phyloP scores from a whole-genome alignment of 2,888 invertebrate genomes.

The Hypselothyrea guttata region DNA sequence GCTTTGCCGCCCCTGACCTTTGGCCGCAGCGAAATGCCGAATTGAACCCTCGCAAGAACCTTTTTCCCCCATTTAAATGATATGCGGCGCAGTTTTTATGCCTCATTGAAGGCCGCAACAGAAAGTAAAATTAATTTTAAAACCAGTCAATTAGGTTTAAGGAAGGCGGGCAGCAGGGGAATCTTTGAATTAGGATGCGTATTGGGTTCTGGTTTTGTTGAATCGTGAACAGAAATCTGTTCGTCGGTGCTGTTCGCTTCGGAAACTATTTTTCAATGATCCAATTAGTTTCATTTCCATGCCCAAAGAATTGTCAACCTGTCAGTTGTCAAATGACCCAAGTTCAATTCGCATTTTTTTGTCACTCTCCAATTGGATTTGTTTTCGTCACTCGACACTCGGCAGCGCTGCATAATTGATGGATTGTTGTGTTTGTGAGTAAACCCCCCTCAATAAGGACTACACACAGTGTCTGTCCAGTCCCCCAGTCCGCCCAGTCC shows the following conservation, averaged over 20 bases:
- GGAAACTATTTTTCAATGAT: slow-evolving; percentile 60
- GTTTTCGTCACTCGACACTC: slow-evolving; percentile 49
- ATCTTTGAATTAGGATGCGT: neutral
- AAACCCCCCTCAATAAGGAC: slow-evolving; percentile 9
- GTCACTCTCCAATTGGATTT: slow-evolving; percentile 45
- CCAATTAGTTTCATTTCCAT: slow-evolving; percentile 53
- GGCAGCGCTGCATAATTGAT: slow-evolving; percentile 65
- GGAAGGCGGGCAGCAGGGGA: neutral
- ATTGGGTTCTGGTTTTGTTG: neutral
- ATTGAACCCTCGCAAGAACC: slow-evolving; percentile 45
- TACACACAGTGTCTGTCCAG: neutral
- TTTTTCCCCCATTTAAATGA: slow-evolving; percentile 50
- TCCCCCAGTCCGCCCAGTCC: neutral
- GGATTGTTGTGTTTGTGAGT: slow-evolving; percentile 54
- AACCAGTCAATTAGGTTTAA: slow-evolving; percentile 63
- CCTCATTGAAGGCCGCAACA: slow-evolving; percentile 46
- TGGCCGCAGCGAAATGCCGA: slow-evolving; percentile 19
- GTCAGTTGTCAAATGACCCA: slow-evolving; percentile 64
- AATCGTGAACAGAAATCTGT: no score
- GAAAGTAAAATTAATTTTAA: slow-evolving; percentile 57
- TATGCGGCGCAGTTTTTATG: slow-evolving; percentile 60
- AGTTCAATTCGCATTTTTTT: slow-evolving; percentile 27
- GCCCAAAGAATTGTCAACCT: slow-evolving; percentile 47
- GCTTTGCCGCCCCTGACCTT: slow-evolving; percentile 5
- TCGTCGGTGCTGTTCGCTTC: slow-evolving; percentile 16